Evolutionary conservation across 2,888 invertebrate species (phyloP).

Genomic region (Drosophila melanosoma): DNA sequence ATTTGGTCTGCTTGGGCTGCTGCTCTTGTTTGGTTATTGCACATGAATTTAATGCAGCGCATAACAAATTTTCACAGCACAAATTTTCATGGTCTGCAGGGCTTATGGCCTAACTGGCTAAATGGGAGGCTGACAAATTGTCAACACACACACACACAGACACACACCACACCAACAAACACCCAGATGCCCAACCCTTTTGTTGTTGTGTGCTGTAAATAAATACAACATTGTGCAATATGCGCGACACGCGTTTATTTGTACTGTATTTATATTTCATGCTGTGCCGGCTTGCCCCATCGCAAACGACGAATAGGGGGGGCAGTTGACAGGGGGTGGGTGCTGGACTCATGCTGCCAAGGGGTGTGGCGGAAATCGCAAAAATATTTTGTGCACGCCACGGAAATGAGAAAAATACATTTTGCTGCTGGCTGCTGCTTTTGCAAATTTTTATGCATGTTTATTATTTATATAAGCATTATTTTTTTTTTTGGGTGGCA

Average conservation of each 20-base stretch:
- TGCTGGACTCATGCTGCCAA: background rate
- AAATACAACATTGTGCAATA: constrained; percentile 78
- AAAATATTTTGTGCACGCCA: constrained; percentile 76
- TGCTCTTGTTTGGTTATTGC: constrained; percentile 43
- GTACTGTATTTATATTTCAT: constrained; percentile 79
- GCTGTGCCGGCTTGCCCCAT: constrained; percentile 53
- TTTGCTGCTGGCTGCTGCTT: constrained; percentile 25
- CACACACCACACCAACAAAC: background rate
- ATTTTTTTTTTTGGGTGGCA: constrained; percentile 16
- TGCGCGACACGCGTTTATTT: constrained; percentile 79
- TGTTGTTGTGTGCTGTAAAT: constrained; percentile 50
- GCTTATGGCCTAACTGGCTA: constrained; percentile 72
- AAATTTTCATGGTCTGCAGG: constrained; percentile 64
- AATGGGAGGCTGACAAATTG: constrained; percentile 80
- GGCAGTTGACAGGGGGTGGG: background rate
- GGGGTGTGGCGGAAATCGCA: constrained; percentile 74
- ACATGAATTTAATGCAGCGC: constrained; percentile 76
- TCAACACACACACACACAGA: constrained; percentile 43
- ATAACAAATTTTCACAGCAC: constrained; percentile 77
- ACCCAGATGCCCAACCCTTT: constrained; percentile 23
- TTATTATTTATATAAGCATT: constrained; percentile 60
- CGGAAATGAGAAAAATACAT: constrained; percentile 82
- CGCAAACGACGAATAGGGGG: background rate
- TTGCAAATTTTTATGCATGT: constrained; percentile 63
- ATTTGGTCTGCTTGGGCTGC: constrained; percentile 1